Evolutionary conservation across 1,140 invertebrate genomes (phyloP).

Genomic region (Drosophila lini): DNA sequence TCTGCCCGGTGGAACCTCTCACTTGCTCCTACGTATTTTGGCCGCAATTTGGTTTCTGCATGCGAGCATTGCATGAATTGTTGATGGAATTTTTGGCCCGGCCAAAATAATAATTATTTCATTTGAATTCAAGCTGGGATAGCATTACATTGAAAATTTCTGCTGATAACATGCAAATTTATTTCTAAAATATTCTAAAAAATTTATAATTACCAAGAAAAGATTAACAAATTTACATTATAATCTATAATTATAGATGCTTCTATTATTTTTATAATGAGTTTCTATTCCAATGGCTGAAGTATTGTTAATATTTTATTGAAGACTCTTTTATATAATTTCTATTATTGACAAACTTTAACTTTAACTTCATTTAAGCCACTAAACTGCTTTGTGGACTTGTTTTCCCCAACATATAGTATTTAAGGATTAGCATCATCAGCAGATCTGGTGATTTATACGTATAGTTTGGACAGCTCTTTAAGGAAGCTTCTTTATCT

Average conservation of each 20-base stretch:
- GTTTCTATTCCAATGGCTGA: no score
- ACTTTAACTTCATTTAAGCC: neutral
- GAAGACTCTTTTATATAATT: neutral
- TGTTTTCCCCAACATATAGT: conserved; percentile 1
- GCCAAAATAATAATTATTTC: conserved; percentile 65
- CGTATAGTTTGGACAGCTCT: conserved; percentile 42
- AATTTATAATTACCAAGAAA: conserved; percentile 3
- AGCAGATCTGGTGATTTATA: conserved; percentile 31
- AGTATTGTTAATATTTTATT: neutral
- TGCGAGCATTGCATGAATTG: conserved; percentile 45
- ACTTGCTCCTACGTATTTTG: neutral
- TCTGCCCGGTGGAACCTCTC: neutral
- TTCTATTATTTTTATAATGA: no score
- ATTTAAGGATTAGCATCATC: conserved; percentile 7
- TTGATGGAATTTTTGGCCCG: conserved; percentile 40
- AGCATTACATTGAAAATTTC: conserved; percentile 14
- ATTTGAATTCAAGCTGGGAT: conserved; percentile 38
- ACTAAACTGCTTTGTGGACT: no score
- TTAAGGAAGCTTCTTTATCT: conserved; percentile 35
- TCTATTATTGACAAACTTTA: neutral
- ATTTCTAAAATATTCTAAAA: conserved; percentile 2
- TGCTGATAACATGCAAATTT: conserved; percentile 14
- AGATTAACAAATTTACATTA: neutral
- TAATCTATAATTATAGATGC: no score
- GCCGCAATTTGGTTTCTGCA: conserved; percentile 28